Base-by-base conservation (phyloP, 2,888 invertebrate genomes). In the Ypsolopha sequella region DNA sequence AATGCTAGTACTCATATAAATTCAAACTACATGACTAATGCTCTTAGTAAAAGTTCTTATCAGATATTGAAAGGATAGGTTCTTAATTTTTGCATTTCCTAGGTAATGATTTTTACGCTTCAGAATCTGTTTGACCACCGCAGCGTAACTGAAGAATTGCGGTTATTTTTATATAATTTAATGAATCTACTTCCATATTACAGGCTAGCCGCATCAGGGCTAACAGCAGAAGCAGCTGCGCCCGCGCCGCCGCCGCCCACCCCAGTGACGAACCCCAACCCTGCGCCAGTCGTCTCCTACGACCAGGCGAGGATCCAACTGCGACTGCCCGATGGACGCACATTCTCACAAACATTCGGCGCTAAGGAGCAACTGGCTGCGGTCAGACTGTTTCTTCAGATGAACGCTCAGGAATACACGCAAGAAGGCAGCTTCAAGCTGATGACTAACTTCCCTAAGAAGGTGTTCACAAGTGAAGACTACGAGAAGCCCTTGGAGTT, bases 381-480 rank as follows among this genome's bases (percentile, higher is more conserved):
- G 8, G 98, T 99, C 36, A 82, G 82, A 60, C 57, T 97, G 41
- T 99, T 91, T 78, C 89, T 98, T 48, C 92, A 96, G 84, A 89
- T 97, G 86, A 93, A 97, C 65, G 81, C 85, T 4, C 64, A 71
- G 34, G 81, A 82, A 53, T 82, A 68, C 43, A 89, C 95, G 50
- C 91, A 91, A 43, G 93, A 94, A 63, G 89, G 89, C 8, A 81
- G 86, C 45, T 97, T 98, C 78, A 91, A 91, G 51, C 81, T 98
- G 60, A 96, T 98, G 93, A 97, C 96, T 2, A 92, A 91, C 65
- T 98, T 96, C 81, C 98, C 98, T 7, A 92, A 91, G 66, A 95
- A 94, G 80, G 90, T 96, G 50, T 98, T 97, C 71, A 87, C 89
- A 1, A 89, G 87, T 9, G 96, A 96, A 3, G 98, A 98, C 70